Conservation (phyloP, 2,113 vertebrate species). For the Brachyistius frenatus region DNA sequence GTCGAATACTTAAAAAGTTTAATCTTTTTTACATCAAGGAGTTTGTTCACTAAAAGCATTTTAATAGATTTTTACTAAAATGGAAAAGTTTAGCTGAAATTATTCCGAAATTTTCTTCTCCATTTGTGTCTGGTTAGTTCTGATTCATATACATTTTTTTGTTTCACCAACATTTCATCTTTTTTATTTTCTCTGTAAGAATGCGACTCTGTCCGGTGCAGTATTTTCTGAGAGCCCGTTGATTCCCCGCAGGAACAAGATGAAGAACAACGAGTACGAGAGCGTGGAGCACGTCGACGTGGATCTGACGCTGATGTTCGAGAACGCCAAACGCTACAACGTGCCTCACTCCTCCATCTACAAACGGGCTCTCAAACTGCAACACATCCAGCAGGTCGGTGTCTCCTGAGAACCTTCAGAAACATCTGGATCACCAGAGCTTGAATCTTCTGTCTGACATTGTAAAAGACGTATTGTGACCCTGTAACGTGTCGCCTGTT, state of each 20-base stretch:
- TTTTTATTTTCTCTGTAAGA: constrained; percentile 45
- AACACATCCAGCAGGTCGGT: constrained; percentile 96
- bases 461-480: not conserved
- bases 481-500: not conserved
- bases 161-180: constrained; percentile 52
- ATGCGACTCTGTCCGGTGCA: constrained; percentile 56
- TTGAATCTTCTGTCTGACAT: not conserved
- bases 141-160: constrained; percentile 20
- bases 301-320: constrained; percentile 96
- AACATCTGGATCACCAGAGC: no score
- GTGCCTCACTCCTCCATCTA: constrained; percentile 97
- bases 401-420: not conserved
- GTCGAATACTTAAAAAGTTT: no score
- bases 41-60: no score
- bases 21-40: not conserved
- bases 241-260: constrained; percentile 89
- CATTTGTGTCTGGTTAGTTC: constrained; percentile 2
- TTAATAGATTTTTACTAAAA: no score
- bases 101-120: not conserved
- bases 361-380: constrained; percentile 95
- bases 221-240: constrained; percentile 74
- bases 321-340: constrained; percentile 98
- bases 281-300: constrained; percentile 93
- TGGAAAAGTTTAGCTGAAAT: no score
- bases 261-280: constrained; percentile 97